Evolutionary conservation across 2,888 invertebrate species (phyloP), one percentile per base, ranked within the genome.

Genomic region (Sesia apiformis): DNA sequence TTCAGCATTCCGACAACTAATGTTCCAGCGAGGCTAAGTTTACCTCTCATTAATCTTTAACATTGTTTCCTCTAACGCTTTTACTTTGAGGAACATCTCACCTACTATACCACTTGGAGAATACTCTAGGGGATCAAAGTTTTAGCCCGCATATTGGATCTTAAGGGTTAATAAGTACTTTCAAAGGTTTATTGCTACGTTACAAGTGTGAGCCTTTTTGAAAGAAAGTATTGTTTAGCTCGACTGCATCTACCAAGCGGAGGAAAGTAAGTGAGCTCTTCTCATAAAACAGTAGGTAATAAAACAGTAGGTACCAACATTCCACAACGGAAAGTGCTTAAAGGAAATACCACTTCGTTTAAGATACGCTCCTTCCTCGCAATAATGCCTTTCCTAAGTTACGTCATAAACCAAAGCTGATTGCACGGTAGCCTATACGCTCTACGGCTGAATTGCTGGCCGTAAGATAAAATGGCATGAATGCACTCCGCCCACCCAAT

Each of bases 301-400:
- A 55, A 60, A 57, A 58, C 23, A 23, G 23, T 23, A 23, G 23
- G 23, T 23, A 23, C 1, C 2, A 23, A 23, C 23, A 23, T 23
- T 23, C 23, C 23, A 23, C 23, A 23, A 23, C 52, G 55, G 59
- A 57, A 59, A 60, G 52, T 50, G 58, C 52, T 58, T 57, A 56
- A 58, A 60, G 39, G 56, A 58, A 60, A 56, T 52, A 58, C 59
- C 58, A 56, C 57, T 59, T 56, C 51, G 49, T 38, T 52, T 51
- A 51, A 58, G 59, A 60, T 59, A 59, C 58, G 55, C 40, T 51
- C 50, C 51, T 56, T 53, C 51, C 51, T 54, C 49, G 55, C 57
- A 55, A 56, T 60, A 57, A 59, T 59, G 56, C 52, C 55, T 55
- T 54, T 56, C 52, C 55, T 49, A 58, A 59, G 57, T 59, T 59